Conservation (phyloP, 2,888 invertebrate species). For the Polymixis flavicincta region DNA sequence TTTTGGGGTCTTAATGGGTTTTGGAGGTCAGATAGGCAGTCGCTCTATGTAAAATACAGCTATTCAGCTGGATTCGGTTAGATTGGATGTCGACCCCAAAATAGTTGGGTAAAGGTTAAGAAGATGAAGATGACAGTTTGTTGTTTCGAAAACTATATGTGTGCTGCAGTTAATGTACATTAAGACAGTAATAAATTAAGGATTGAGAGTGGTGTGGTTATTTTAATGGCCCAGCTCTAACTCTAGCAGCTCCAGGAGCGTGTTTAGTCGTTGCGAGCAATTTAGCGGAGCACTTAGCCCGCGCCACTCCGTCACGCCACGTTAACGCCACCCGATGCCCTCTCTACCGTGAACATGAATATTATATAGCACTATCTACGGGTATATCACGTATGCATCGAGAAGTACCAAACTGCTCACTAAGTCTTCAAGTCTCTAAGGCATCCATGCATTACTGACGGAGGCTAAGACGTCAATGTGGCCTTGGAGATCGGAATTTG, state of each 20-base stretch:
- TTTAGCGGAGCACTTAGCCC: conserved; percentile 82
- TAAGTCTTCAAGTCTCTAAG: conserved; percentile 53
- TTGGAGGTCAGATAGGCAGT: too few relatives aligned
- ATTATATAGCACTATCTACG: conserved; percentile 59
- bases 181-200: conserved; percentile 45
- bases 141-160: conserved; percentile 19
- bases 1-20: too few relatives aligned
- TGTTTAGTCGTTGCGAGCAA: conserved; percentile 78
- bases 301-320: conserved; percentile 78
- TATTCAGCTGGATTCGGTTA: too few relatives aligned
- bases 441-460: conserved; percentile 56
- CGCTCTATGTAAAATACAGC: too few relatives aligned
- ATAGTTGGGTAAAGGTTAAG: too few relatives aligned
- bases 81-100: too few relatives aligned
- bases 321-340: conserved; percentile 75
- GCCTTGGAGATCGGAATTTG: conserved; percentile 42
- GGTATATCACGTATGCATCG: conserved; percentile 55
- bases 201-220: conserved; percentile 43
- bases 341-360: conserved; percentile 70
- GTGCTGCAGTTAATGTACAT: conserved; percentile 19
- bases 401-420: conserved; percentile 51
- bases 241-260: conserved; percentile 61
- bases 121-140: not conserved
- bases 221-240: conserved; percentile 58
- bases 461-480: conserved; percentile 44